Evolutionary conservation across 1,140 invertebrate species (phyloP), one percentile per base, ranked within the genome.

Genomic region (Drosophila biarmipes): DNA sequence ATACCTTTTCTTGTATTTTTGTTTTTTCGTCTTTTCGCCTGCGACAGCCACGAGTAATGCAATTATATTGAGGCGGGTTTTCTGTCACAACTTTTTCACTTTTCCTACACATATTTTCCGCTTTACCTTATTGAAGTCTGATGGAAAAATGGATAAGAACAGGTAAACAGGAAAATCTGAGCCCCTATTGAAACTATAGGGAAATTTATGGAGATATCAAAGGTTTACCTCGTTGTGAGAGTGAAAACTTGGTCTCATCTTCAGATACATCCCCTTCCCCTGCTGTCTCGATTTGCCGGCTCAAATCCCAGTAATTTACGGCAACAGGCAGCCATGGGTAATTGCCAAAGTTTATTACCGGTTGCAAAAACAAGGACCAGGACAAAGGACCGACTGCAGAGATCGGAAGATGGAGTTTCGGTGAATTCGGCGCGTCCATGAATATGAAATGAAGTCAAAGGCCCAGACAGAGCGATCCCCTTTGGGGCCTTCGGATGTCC

Each of bases 291-390:
- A 46, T 29, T 62, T 21, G 19, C 8, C 73, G 51, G 38, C 45
- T 31, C 19, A 81, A 78, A 62, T 63, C 79, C 69, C 58, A 11
- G 56, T 43, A 52, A 75, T 51, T 67, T 56, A 75, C 58, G 71
- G 74, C 78, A 87, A 81, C 82, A 86, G 82, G 74, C 82, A 73
- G 79, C 66, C 31, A 45, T 8, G 71, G 78, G 81, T 87, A 87
- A 87, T 87, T 87, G 71, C 74, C 84, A 87, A 87, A 87, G 48
- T 87, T 87, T 87, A 87, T 87, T 89, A 87, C 73, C 78, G 78
- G 57, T 81, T 71, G 72, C 62, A 62, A 72, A 71, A 21, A 10
- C 38, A 24, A 61, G 37, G 29, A 24, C 24, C 12, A 27, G 35
- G 21, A 37, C 45, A 58, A 57, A 31, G 56, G 40, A 54, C 52